These are phyloP conservation scores for Buphagus erythrorhynchus DNA, from an alignment of 2,797 vertebrate genomes.

Conservation along the genomic window DNA sequence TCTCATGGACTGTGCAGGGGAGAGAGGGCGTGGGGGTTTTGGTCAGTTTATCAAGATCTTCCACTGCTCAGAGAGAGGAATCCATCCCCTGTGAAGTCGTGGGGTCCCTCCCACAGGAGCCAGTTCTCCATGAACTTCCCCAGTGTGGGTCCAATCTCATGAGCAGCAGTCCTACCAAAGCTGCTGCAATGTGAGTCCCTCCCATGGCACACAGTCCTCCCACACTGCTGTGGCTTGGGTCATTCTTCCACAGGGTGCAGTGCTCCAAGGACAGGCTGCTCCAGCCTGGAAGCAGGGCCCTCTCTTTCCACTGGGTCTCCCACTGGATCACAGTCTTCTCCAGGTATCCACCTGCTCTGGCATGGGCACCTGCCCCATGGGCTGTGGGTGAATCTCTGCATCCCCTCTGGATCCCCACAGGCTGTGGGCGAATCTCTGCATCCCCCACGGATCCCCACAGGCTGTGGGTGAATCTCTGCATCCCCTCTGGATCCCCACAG, in stretches of 20 bases:
- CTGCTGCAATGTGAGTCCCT: too few species aligned
- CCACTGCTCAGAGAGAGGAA: too few species aligned
- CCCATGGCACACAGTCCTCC: background rate
- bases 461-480: too few species aligned
- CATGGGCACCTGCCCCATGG: too few species aligned
- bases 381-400: too few species aligned
- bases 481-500: too few species aligned
- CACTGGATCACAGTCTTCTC: too few species aligned
- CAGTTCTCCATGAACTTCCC: background rate
- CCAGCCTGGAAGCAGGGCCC: background rate
- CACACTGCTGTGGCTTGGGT: background rate
- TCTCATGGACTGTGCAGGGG: too few species aligned
- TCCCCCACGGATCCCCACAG: too few species aligned
- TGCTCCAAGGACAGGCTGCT: background rate
- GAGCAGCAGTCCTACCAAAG: background rate
- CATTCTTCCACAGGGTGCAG: background rate
- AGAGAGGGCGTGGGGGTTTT: background rate
- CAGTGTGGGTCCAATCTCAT: background rate
- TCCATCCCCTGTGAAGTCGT: background rate
- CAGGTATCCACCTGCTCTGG: accelerated
- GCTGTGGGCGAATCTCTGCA: background rate
- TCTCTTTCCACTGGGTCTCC: accelerated
- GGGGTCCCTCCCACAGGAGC: background rate
- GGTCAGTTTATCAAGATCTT: background rate
- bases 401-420: too few species aligned